phyloP scores from a whole-genome alignment of 2,113 vertebrate genomes.

The Octodon degus region DNA sequence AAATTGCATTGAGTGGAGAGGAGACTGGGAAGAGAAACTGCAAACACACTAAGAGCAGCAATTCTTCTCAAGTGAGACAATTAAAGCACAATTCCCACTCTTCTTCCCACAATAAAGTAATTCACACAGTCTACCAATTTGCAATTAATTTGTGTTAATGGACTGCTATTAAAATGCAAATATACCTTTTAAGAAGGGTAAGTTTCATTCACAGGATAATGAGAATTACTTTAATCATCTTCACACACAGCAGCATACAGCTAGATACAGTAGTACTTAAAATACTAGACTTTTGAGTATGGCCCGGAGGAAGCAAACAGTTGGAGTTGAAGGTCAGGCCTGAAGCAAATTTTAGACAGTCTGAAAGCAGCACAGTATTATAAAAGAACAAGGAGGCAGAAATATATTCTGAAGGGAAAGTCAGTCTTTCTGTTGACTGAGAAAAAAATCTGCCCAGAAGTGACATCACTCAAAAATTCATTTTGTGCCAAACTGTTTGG shows the following conservation, averaged over 20 bases:
- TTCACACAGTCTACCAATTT: slow-evolving; percentile 63
- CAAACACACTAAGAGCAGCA: background rate
- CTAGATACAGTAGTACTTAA: slow-evolving; percentile 52
- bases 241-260: slow-evolving; percentile 29
- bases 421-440: background rate
- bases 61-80: slow-evolving; percentile 13
- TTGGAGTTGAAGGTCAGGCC: slow-evolving; percentile 3
- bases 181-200: slow-evolving; percentile 65
- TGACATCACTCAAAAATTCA: background rate
- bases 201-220: slow-evolving; percentile 70
- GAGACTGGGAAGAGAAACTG: slow-evolving; percentile 13
- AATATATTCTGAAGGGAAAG: background rate
- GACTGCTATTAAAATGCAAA: slow-evolving; percentile 75
- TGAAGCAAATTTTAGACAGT: background rate
- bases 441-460: background rate
- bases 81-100: background rate
- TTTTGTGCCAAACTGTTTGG: background rate
- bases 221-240: slow-evolving; percentile 63
- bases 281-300: slow-evolving; percentile 41
- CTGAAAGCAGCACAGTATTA: background rate
- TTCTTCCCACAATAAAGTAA: slow-evolving; percentile 35
- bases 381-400: background rate
- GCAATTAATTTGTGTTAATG: slow-evolving; percentile 70
- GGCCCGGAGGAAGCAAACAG: slow-evolving; percentile 36
- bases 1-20: background rate